Conservation (phyloP, 53 echinoderm and acorn worm genomes). For the Pentamera pediparva region DNA sequence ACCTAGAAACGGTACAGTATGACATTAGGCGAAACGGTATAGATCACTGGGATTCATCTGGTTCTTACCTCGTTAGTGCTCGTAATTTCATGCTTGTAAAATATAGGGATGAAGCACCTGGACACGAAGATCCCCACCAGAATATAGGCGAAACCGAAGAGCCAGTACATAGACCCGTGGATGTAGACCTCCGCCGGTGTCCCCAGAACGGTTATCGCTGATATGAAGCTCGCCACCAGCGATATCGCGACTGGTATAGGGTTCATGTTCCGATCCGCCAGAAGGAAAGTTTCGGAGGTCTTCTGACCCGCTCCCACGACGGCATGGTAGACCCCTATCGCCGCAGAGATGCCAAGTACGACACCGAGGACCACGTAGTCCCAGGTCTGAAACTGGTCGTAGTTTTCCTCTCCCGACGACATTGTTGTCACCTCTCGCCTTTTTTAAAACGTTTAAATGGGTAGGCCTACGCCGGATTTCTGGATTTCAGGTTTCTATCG, state of each 20-base stretch:
- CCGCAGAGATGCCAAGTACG: slow-evolving; percentile 53
- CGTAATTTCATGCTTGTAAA: slow-evolving; percentile 57
- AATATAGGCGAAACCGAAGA: slow-evolving; percentile 57
- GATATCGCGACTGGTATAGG: slow-evolving; percentile 77
- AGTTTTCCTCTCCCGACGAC: neutral
- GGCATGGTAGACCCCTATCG: slow-evolving; percentile 79
- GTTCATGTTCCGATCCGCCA: slow-evolving; percentile 81
- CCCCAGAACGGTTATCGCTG: slow-evolving; percentile 81
- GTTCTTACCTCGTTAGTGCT: slow-evolving; percentile 93
- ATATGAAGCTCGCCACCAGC: slow-evolving; percentile 83
- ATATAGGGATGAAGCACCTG: slow-evolving; percentile 60
- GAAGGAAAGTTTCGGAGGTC: slow-evolving; percentile 71
- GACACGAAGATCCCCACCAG: slow-evolving; percentile 39
- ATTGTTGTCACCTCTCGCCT: too few relatives aligned
- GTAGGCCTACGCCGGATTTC: too few relatives aligned
- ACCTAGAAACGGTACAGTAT: too few relatives aligned
- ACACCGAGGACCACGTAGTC: slow-evolving; percentile 69
- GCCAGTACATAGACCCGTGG: slow-evolving; percentile 66
- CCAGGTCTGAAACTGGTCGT: slow-evolving; percentile 35
- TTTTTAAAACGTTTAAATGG: too few relatives aligned
- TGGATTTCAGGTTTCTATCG: too few relatives aligned
- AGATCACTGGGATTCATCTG: too few relatives aligned
- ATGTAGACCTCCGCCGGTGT: slow-evolving; percentile 83
- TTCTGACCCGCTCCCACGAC: slow-evolving; percentile 64
- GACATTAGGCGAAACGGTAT: too few relatives aligned